Evolutionary conservation across 2,113 vertebrate genomes (phyloP), one percentile per base, ranked within the genome.

Genomic region (Phainopepla nitens): DNA sequence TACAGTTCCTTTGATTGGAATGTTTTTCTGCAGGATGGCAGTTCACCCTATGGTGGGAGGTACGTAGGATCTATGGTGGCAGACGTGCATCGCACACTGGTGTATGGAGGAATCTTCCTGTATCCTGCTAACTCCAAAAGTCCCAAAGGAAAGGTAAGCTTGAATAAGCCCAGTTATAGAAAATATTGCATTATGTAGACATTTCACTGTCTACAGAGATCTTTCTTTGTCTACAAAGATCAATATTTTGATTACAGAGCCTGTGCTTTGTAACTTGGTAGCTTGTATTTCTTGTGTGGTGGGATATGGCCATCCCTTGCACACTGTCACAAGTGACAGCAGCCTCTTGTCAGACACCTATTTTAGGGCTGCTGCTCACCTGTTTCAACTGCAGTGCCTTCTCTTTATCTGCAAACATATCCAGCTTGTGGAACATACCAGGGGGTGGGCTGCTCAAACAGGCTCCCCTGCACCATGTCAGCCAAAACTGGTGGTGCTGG

Each of bases 41-140:
- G 97, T n/a, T 97, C 98, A 31, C 99, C 99, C 0, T 99, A 99
- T 19, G 98, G 98, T 6, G 98, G 98, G 6, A 98, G 99, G 28
- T 99, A 99, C 16, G 97, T 99, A 51, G 99, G 99, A 10, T 99
- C 99, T 14, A 99, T 99, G 99, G 99, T 99, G 77, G 99, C 99
- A 25, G 99, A 99, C 35, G 99, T 99, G n/a, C 99, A 99, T 96
- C 98, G 99, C 39, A 99, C 99, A 0, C 97, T 99, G 88, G 99
- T 99, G 56, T 99, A 99, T 9, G 99, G 99, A 96, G 99, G 99
- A 36, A 99, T 99, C 97, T 99, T 99, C 93, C 90, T 99, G 86
- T 99, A 99, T 94, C 99, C 99, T 10, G 99, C 98, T 22, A 99
- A 99, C 91, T 94, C 94, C 75, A 99, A 99, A 97, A 99, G 96